Evolutionary conservation across 2,888 invertebrate species (phyloP), one percentile per base, ranked within the genome.

Genomic region (Synergus umbraculus): DNA sequence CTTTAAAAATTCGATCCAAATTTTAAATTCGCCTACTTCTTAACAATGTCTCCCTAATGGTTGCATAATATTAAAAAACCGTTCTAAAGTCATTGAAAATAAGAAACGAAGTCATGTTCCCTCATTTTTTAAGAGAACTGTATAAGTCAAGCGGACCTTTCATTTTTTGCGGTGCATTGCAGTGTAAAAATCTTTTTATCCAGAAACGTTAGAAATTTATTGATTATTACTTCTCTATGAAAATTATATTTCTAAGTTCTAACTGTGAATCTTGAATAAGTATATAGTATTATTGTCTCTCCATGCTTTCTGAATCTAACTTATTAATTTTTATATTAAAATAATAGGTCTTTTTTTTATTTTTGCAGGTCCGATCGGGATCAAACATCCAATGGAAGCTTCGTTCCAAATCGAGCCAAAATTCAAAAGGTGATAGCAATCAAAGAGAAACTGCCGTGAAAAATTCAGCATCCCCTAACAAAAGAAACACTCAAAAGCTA

Each of bases 321-420:
- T n/a, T 54, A 54, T 18, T 1, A 54, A 7, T 54, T 15, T n/a
- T 54, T 54, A 9, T 8, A 54, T 41, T 37, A 7, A 37, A 41
- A 63, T 63, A 15, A 43, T 41, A 41, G 15, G 8, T 37, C 49
- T 37, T 46, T 29, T 29, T 8, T n/a, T 37, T 29, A 54, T 15
- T 54, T 73, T 54, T 73, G 18, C 63, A 81, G 81, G 81, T 81
- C 37, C 77, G 80, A 78, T 81, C 81, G 41, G 81, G 67, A 8
- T 46, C 76, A 13, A 81, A 77, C 66, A 77, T 76, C 37, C 80
- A 81, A 9, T 81, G 81, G 81, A 81, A 81, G 54, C 81, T 77
- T 77, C 78, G 76, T 18, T 43, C 76, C 12, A 54, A 22, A 13
- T 64, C 43, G 2, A 76, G 2, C 29, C 76, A 63, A 37, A 54